Evolutionary conservation across 2,888 invertebrate genomes (phyloP).

Genomic region (Clitarchus hookeri): DNA sequence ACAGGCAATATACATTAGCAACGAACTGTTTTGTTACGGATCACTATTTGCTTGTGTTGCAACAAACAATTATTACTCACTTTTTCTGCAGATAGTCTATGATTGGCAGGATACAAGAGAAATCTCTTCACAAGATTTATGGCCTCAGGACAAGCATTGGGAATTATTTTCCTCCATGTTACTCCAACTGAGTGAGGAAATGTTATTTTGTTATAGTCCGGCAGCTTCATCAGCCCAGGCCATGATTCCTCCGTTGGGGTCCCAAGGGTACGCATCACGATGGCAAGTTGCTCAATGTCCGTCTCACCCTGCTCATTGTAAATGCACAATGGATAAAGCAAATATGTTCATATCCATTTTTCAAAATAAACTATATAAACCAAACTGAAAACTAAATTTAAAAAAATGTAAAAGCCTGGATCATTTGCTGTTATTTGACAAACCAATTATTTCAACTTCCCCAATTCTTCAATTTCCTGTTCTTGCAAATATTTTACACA

Average conservation of each 20-base stretch:
- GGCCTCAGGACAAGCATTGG: slow-evolving; percentile 74
- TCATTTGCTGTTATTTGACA: too few species aligned
- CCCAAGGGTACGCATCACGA: slow-evolving; percentile 86
- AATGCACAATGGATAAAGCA: slow-evolving; percentile 43
- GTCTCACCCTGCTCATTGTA: slow-evolving; percentile 80
- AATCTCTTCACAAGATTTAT: slow-evolving; percentile 76
- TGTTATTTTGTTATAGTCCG: slow-evolving; percentile 95
- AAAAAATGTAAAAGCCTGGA: too few species aligned
- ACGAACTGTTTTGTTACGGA: too few species aligned
- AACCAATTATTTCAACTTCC: too few species aligned
- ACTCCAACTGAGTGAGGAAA: slow-evolving; percentile 81
- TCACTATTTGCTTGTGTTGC: too few species aligned
- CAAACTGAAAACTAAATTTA: neutral
- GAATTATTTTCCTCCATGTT: slow-evolving; percentile 78
- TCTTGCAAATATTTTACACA: too few species aligned
- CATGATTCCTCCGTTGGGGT: slow-evolving; percentile 85
- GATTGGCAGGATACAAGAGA: slow-evolving; percentile 78
- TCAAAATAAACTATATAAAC: slow-evolving; percentile 15
- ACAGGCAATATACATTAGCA: too few species aligned
- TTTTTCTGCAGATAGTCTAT: slow-evolving; percentile 74
- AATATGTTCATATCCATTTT: slow-evolving; percentile 41
- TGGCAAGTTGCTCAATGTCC: slow-evolving; percentile 95
- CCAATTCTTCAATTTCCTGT: too few species aligned
- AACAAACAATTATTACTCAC: slow-evolving; percentile 49
- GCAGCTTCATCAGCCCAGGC: slow-evolving; percentile 83